Conservation (phyloP, 2,888 invertebrate species). For the Scaeva pyrastri region DNA sequence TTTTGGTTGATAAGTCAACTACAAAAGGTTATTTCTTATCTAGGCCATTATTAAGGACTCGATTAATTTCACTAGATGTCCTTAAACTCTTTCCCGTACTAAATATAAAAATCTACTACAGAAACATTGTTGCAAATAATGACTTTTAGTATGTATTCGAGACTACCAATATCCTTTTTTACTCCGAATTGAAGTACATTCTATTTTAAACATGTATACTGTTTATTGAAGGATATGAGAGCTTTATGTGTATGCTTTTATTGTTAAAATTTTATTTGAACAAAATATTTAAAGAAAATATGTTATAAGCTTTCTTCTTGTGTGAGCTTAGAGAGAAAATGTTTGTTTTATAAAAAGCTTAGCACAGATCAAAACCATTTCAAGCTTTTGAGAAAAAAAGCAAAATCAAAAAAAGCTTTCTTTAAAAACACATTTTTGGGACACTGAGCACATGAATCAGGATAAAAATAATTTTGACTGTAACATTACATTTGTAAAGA, state of each 20-base stretch:
- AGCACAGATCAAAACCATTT: neutral
- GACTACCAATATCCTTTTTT: neutral
- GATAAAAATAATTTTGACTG: too few relatives aligned
- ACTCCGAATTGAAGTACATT: neutral
- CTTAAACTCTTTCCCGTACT: neutral
- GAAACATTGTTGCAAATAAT: neutral
- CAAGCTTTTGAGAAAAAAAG: neutral
- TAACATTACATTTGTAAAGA: too few relatives aligned
- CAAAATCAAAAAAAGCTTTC: neutral
- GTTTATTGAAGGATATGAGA: neutral
- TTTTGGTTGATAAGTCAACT: too few relatives aligned
- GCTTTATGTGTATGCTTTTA: neutral
- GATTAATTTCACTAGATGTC: too few relatives aligned
- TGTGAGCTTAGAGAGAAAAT: neutral
- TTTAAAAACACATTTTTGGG: too few relatives aligned
- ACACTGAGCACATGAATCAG: too few relatives aligned
- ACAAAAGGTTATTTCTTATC: too few relatives aligned
- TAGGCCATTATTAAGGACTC: too few relatives aligned
- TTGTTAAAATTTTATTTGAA: neutral
- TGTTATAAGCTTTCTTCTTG: too few relatives aligned
- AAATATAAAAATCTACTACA: conserved; percentile 5
- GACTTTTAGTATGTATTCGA: neutral
- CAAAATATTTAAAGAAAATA: too few relatives aligned
- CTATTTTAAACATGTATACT: neutral
- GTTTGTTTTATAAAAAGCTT: neutral